These are phyloP conservation scores for Prietella phreatophila DNA, from an alignment of 2,113 vertebrate species.

Conservation along the genomic window DNA sequence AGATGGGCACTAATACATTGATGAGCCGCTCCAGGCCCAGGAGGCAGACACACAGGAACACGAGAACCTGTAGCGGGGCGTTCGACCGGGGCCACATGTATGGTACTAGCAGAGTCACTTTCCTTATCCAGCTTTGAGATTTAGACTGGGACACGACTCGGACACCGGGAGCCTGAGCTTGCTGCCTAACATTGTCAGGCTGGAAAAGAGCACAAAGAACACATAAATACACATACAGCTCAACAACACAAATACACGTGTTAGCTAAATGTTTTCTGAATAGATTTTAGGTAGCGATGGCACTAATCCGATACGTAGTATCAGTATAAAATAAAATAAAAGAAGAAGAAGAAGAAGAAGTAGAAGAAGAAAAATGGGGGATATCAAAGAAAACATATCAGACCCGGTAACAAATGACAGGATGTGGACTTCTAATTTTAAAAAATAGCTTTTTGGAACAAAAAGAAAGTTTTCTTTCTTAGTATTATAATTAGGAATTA, in stretches of 20 bases:
- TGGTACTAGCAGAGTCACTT: constrained; percentile 76
- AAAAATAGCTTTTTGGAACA: too few species aligned
- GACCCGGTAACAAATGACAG: neutral
- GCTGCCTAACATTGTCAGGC: constrained; percentile 1
- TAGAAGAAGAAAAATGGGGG: neutral
- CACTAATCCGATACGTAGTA: too few species aligned
- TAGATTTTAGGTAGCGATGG: neutral
- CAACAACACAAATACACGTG: constrained; percentile 2
- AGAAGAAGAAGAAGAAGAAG: too few species aligned
- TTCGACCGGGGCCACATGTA: constrained; percentile 82
- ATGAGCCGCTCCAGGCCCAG: constrained; percentile 80
- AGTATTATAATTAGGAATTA: neutral
- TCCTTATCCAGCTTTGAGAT: constrained; percentile 77
- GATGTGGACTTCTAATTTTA: too few species aligned
- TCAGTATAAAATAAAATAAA: neutral
- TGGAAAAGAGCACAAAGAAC: constrained; percentile 13
- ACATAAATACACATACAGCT: neutral
- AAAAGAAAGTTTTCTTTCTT: neutral
- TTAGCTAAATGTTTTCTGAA: neutral
- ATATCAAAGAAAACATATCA: neutral
- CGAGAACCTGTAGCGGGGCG: constrained; percentile 74
- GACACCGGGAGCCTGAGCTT: constrained; percentile 27
- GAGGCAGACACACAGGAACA: constrained; percentile 80
- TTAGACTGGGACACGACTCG: constrained; percentile 61
- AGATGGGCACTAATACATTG: constrained; percentile 87